These are phyloP conservation scores for Lomographa bimaculata DNA, from an alignment of 2,888 invertebrate species.

Conservation along the genomic window DNA sequence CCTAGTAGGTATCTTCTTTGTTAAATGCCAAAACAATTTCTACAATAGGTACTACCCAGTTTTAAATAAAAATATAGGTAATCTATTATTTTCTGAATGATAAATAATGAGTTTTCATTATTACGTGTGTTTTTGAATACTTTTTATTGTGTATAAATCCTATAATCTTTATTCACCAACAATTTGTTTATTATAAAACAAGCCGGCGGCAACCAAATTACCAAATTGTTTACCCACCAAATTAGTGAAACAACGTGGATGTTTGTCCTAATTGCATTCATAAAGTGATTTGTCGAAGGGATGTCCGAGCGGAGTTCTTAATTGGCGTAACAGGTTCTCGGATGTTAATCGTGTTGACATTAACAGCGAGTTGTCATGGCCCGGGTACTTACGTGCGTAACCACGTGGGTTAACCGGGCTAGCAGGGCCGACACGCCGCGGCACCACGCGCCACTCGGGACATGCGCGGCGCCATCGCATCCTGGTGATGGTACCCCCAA, in stretches of 20 bases:
- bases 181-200: too few species aligned
- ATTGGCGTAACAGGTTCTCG: conserved; percentile 34
- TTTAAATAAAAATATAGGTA: too few species aligned
- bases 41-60: too few species aligned
- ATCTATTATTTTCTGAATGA: too few species aligned
- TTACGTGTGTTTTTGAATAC: too few species aligned
- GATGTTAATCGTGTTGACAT: conserved; percentile 33
- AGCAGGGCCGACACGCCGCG: conserved; percentile 26
- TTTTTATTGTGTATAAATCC: too few species aligned
- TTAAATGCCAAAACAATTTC: too few species aligned
- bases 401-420: conserved; percentile 21
- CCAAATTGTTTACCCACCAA: not conserved
- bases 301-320: conserved; percentile 24
- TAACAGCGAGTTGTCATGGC: conserved; percentile 32
- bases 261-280: conserved; percentile 19
- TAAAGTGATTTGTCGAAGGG: conserved; percentile 29
- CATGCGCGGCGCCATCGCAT: conserved; percentile 49
- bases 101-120: too few species aligned
- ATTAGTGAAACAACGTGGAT: conserved; percentile 10
- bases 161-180: too few species aligned
- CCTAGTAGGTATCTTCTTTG: too few species aligned
- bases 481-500: conserved; percentile 70
- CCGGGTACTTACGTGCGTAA: conserved; percentile 4
- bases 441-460: conserved; percentile 23
- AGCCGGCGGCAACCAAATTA: too few species aligned